Evolutionary conservation across 2,113 vertebrate genomes (phyloP), one percentile per base, ranked within the genome.

Genomic region (Columba janthina): DNA sequence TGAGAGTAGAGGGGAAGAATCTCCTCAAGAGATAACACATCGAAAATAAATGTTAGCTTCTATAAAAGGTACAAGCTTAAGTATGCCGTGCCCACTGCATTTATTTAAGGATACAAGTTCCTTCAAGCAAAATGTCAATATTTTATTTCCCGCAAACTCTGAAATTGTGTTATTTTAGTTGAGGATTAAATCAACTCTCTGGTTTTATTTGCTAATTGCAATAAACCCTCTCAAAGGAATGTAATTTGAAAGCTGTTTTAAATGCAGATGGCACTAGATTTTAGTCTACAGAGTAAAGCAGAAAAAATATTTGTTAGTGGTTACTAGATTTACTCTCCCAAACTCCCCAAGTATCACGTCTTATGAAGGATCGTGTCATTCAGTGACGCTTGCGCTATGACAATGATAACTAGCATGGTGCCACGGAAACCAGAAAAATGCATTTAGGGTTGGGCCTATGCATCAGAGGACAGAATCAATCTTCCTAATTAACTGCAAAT

Each of bases 401-500:
- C 97, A 97, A 97, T 96, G 96, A 98, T 98, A 98, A 98, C 97
- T 97, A 98, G 97, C 97, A 94, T 97, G 97, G 97, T 98, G 97
- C 97, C 97, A 97, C 97, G 97, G 98, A 98, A 98, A 98, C 97
- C 95, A 93, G 98, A 98, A 98, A 99, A 98, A 99, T 98, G 98
- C 98, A 97, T 98, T 97, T 98, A 96, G 97, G 97, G 97, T 88
- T 98, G 98, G 97, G 98, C 98, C 98, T 98, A 97, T 98, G 98
- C 98, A 98, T 98, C 97, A 96, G 90, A 98, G 98, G 98, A 98
- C 98, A 99, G 98, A 99, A 98, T 99, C 98, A 99, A 99, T 99
- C 99, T 98, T 98, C 98, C 98, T 99, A 99, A 99, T 99, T 99
- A 99, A 99, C 97, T 97, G 98, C 98, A 99, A 99, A 99, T 99